Percentiles rank a stretch among this genome's conserved stretches.
Evolutionary conservation across 2,888 invertebrate species (phyloP).

Genomic region (Nymphalis urticae): DNA sequence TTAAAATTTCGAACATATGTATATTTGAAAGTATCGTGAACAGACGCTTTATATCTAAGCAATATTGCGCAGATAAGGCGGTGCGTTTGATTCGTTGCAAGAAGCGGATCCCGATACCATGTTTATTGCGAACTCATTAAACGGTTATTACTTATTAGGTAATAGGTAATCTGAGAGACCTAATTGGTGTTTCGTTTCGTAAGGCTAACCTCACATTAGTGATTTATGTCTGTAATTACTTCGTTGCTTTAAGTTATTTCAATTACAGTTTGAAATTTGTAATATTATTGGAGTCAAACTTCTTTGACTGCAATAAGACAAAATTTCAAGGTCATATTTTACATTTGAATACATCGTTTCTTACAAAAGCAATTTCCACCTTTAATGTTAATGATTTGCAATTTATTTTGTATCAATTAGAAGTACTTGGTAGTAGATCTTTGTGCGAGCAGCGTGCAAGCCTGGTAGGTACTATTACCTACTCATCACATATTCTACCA

Average conservation of each 20-base stretch:
- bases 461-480: too few species aligned
- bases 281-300: too few species aligned
- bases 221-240: constrained; percentile 4
- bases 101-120: constrained; percentile 27
- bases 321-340: neutral
- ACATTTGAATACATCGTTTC: neutral
- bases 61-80: constrained; percentile 44
- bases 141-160: constrained; percentile 50
- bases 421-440: too few species aligned
- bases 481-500: too few species aligned
- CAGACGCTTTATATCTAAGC: constrained; percentile 33
- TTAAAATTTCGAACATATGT: neutral
- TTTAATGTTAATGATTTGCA: too few species aligned
- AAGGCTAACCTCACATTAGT: constrained; percentile 8
- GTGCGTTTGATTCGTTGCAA: constrained; percentile 32
- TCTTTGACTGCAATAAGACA: too few species aligned
- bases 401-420: too few species aligned
- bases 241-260: neutral
- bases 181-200: constrained; percentile 27
- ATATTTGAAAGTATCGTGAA: constrained; percentile 8
- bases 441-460: too few species aligned
- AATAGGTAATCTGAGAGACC: constrained; percentile 22
- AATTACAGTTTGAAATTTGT: neutral
- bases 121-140: constrained; percentile 52
- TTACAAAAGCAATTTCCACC: too few species aligned